Base-by-base conservation (phyloP, 2,113 vertebrate genomes). In the Oreochromis niloticus region DNA sequence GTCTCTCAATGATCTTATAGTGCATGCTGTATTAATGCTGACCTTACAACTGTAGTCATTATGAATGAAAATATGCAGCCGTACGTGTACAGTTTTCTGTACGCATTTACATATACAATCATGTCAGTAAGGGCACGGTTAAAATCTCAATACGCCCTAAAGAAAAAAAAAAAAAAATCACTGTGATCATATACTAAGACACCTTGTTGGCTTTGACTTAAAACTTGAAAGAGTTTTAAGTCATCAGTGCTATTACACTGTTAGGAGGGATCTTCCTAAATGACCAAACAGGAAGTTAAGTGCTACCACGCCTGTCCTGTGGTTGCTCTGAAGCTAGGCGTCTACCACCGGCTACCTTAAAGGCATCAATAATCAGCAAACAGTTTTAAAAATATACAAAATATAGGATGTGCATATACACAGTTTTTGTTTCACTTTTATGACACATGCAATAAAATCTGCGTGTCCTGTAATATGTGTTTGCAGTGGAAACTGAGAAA, bases 291-390 rank as follows among this genome's bases (percentile, higher is more conserved):
- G 90, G 92, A 95, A 94, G 93, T 92, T 82, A 91, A 93, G 83
- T 87, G 89, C 91, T 86, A 91, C 91, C 93, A 93, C 91, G 86
- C 91, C 94, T 94, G 80, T 91, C 41, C 84, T 89, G 89, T 85
- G 83, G 89, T 82, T 83, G 50, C 24, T 17, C 36, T 81, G 86
- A 56, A 91, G 68, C 87, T 46, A 41, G 83, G 55, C 16, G 55
- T 83, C 63, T 71, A 27, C 87, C 80, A 85, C 39, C 73, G 82
- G 88, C 89, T 93, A 93, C 84, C 90, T 90, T 84, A 81, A 68
- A 91, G 91, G 80, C 56, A 43, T 79, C 66, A 43, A 52, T 52
- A 78, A 78, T 78, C 16, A 78, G 73, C 73, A 78, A 34, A 91
- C 59, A 80, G 52, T 55, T 85, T 16, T 52, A 34, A 32, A 55